These are phyloP conservation scores for Scrobipalpa atriplicella DNA, from an alignment of 2,888 invertebrate genomes.

Conservation along the genomic window DNA sequence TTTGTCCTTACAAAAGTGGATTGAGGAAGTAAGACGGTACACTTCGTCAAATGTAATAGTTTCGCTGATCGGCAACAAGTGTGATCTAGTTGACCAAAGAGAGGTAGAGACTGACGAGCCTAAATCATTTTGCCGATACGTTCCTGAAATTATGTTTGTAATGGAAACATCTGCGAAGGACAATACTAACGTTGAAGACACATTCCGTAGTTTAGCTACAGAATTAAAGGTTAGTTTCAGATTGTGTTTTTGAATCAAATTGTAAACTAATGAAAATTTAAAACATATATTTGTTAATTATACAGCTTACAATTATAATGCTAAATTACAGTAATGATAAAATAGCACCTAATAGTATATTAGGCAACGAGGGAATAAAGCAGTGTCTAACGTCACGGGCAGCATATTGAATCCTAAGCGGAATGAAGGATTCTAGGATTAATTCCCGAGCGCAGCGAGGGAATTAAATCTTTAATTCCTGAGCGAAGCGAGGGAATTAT, in stretches of 20 bases:
- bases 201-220: conserved; percentile 92
- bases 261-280: too few relatives aligned
- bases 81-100: conserved; percentile 90
- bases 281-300: too few relatives aligned
- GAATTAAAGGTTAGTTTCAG: conserved; percentile 87
- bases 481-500: too few relatives aligned
- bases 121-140: conserved; percentile 92
- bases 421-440: too few relatives aligned
- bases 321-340: too few relatives aligned
- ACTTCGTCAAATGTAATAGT: conserved; percentile 96
- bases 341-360: too few relatives aligned
- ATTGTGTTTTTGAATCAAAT: background rate
- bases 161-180: conserved; percentile 96
- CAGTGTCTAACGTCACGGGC: too few relatives aligned
- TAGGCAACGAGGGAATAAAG: too few relatives aligned
- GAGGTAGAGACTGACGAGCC: conserved; percentile 95
- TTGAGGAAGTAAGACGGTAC: conserved; percentile 97
- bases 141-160: conserved; percentile 93
- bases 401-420: too few relatives aligned
- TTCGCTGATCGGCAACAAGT: conserved; percentile 96
- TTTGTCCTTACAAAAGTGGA: conserved; percentile 95
- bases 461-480: too few relatives aligned
- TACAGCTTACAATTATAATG: too few relatives aligned
- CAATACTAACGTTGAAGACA: conserved; percentile 95
- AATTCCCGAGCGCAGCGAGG: too few relatives aligned